These are phyloP conservation scores for Lasioglossum leucozonium DNA, from an alignment of 2,888 invertebrate species.

Conservation along the genomic window DNA sequence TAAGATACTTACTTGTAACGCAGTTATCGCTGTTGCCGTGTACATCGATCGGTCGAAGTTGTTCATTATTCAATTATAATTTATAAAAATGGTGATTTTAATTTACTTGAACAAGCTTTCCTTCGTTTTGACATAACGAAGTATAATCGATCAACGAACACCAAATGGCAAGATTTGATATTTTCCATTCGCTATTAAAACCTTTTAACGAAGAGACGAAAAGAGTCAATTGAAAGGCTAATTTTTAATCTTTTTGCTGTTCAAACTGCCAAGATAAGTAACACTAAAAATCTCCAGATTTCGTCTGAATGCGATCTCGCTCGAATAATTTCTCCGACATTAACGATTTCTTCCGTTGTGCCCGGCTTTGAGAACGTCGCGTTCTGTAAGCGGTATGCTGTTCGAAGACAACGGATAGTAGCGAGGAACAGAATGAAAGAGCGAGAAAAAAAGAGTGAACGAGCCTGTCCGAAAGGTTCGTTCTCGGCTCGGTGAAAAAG, in stretches of 20 bases:
- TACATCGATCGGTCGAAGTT: neutral
- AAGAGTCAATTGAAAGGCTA: too few relatives aligned
- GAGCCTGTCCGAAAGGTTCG: neutral
- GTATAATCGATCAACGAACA: too few relatives aligned
- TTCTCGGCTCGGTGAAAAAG: conserved; percentile 20
- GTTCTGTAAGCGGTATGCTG: conserved; percentile 17
- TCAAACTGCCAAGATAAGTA: too few relatives aligned
- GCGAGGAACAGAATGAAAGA: conserved; percentile 16
- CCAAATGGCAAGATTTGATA: too few relatives aligned
- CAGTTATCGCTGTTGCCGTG: too few relatives aligned
- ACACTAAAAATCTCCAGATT: neutral
- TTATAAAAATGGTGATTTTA: neutral
- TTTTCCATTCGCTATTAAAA: too few relatives aligned
- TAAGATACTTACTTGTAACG: neutral
- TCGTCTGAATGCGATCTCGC: neutral
- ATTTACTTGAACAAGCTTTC: too few relatives aligned
- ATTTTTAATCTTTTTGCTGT: too few relatives aligned
- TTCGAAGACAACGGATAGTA: conserved; percentile 25
- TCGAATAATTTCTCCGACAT: neutral
- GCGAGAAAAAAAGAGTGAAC: neutral
- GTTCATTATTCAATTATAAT: too few relatives aligned
- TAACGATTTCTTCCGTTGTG: neutral
- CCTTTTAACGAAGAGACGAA: too few relatives aligned
- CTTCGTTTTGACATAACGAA: too few relatives aligned
- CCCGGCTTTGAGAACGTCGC: neutral